Base-by-base conservation (phyloP, 2,797 vertebrate species). In the Spinibarbus caldwelli region DNA sequence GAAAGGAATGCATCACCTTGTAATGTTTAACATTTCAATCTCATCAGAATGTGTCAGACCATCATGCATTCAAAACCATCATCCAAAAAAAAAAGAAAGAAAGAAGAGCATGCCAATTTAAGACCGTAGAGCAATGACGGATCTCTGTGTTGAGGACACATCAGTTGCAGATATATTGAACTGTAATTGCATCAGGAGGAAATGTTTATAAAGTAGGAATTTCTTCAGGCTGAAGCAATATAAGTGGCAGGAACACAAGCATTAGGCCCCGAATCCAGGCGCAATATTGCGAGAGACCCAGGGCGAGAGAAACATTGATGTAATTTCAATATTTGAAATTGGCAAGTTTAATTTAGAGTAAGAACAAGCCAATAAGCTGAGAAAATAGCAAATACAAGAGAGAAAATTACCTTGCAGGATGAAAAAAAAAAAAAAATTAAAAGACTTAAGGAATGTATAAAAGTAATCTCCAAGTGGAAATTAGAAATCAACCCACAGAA, bases 391-490 rank as follows among this genome's bases (percentile, higher is more conserved):
- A 94, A 96, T 94, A 95, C 94, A 92, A 94, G 95, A 93, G 95
- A 97, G 96, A 96, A 97, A 97, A 99, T 98, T 97, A 97, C 96
- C 97, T 97, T 96, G 94, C 96, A 75, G 78, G 82, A 90, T 90
- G 92, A 95, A 94, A 86, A 82, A n/a, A n/a, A n/a, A n/a, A n/a
- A n/a, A n/a, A 95, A 96, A 96, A 95, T 95, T 95, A 96, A 96
- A 96, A 95, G 97, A 97, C 96, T 99, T 99, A 97, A 98, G 97
- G 97, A 98, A 99, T 97, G 97, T 96, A 97, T 98, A 97, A 98
- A 98, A 98, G 96, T 97, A 98, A 99, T 99, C 97, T 99, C 95
- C 95, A 96, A 96, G 96, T 97, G 97, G 97, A 99, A 98, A 99
- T 98, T 99, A 98, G 96, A 99, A 99, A 97, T 97, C 97, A 98